Conservation (phyloP, 2,888 invertebrate genomes). For the Tethea ocularis region DNA sequence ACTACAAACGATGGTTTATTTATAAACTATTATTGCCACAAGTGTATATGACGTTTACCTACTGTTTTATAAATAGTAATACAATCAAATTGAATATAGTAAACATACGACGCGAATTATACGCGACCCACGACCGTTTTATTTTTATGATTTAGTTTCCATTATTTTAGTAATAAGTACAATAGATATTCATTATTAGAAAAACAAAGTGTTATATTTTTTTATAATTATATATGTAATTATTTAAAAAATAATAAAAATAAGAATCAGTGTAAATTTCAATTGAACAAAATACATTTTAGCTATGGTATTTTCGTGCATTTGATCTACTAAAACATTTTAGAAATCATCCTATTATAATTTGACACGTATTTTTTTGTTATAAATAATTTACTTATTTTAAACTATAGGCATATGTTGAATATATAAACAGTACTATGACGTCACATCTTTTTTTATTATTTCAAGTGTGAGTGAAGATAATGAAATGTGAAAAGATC, state of each 20-base stretch:
- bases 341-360: no score
- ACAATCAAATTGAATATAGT: not conserved
- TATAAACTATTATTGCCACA: slow-evolving; percentile 30
- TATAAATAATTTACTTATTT: not conserved
- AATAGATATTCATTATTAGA: no score
- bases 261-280: not conserved
- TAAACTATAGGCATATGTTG: not conserved
- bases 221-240: no score
- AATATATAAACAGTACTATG: not conserved
- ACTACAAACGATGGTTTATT: not conserved
- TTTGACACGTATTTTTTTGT: no score
- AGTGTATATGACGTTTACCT: slow-evolving; percentile 30
- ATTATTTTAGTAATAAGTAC: no score
- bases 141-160: no score
- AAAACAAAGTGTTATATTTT: no score
- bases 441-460: not conserved
- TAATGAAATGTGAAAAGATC: not conserved
- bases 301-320: no score
- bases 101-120: no score
- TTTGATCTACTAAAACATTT: no score
- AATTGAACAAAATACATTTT: not conserved
- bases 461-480: not conserved
- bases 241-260: no score
- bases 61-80: not conserved
- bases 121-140: no score